Percentiles rank a stretch among this genome's conserved stretches.
phyloP scores from a whole-genome alignment of 2,888 invertebrate species.

The Hydroisotoma schaefferi region DNA sequence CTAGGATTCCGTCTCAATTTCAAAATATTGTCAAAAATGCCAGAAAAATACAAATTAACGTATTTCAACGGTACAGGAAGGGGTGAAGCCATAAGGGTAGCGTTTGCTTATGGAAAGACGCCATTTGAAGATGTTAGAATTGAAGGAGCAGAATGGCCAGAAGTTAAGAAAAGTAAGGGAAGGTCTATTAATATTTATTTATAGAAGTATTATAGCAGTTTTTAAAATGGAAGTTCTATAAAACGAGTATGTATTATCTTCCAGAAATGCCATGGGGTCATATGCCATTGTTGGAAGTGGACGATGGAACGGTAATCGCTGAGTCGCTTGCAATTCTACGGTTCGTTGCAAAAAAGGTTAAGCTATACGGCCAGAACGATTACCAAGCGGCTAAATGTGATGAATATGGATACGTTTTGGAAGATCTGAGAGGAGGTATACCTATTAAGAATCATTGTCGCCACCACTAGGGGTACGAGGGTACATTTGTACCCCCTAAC shows the following conservation, averaged over 20 bases:
- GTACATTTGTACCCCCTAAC: too few species aligned
- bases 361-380: not conserved
- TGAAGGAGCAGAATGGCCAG: not conserved
- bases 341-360: conserved; percentile 10
- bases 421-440: conserved; percentile 10
- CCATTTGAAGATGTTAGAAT: conserved; percentile 17
- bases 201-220: too few species aligned
- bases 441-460: too few species aligned
- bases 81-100: conserved; percentile 11
- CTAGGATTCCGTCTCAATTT: not conserved
- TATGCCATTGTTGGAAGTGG: conserved; percentile 9
- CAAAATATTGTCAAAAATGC: not conserved
- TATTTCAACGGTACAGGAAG: conserved; percentile 12
- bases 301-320: not conserved
- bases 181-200: too few species aligned
- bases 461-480: too few species aligned
- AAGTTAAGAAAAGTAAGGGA: not conserved
- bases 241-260: not conserved
- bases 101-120: conserved; percentile 10
- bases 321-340: conserved; percentile 10
- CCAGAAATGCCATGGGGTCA: conserved; percentile 11
- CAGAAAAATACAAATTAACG: conserved; percentile 4
- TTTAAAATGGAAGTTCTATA: too few species aligned
- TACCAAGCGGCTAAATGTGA: conserved; percentile 12
- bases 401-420: conserved; percentile 9